Percentiles rank a stretch among this genome's conserved stretches.
Evolutionary conservation across 2,888 invertebrate genomes (phyloP).

Genomic region (Pecten maximus): DNA sequence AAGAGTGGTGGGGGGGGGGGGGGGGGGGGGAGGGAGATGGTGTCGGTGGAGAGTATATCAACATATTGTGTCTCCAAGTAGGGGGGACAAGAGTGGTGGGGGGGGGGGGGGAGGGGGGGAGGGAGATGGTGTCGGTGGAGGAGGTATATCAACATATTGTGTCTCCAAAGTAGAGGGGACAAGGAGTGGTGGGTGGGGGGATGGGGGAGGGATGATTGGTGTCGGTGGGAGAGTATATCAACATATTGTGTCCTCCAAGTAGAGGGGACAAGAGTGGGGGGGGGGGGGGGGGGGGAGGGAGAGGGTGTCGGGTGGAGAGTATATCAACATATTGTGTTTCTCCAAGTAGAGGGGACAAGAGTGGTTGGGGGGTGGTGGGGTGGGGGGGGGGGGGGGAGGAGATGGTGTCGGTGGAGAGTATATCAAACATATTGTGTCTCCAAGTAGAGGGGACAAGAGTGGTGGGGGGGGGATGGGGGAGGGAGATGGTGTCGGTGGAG

Average conservation of each 20-base stretch:
- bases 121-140: no score
- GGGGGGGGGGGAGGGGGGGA: not conserved
- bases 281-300: conserved; percentile 37
- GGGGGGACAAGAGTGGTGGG: no score
- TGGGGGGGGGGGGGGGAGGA: conserved; percentile 38
- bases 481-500: conserved; percentile 28
- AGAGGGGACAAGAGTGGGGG: not conserved
- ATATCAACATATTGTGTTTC: not conserved
- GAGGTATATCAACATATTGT: not conserved
- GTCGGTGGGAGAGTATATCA: conserved; percentile 1
- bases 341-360: not conserved
- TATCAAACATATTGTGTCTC: not conserved
- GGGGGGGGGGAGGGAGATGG: no score
- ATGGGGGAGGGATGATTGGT: not conserved
- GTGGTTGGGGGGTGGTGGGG: conserved; percentile 14
- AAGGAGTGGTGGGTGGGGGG: not conserved
- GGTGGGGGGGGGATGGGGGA: conserved; percentile 36
- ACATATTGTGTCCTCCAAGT: conserved; percentile 5
- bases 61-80: no score
- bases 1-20: no score
- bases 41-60: no score
- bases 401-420: not conserved
- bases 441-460: not conserved
- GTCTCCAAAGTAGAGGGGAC: not conserved
- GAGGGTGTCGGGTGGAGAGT: not conserved